Evolutionary conservation across 1,140 invertebrate genomes (phyloP).

Genomic region (Heliconius eleuchia): DNA sequence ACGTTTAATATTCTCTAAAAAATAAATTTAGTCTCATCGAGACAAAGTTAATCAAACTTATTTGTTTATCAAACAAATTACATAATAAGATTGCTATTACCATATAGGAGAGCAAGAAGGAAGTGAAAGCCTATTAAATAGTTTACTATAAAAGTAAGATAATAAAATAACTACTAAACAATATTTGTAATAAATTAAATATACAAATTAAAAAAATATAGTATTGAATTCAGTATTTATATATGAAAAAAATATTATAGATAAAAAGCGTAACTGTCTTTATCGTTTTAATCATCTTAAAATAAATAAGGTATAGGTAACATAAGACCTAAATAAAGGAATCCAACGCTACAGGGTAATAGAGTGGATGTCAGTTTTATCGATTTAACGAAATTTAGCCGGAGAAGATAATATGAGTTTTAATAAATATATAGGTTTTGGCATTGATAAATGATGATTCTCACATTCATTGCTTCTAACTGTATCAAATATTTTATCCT

Average conservation of each 20-base stretch:
- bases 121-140: slow-evolving; percentile 7
- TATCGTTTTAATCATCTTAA: too few species aligned
- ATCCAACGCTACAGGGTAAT: background rate
- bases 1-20: background rate
- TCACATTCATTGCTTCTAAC: too few species aligned
- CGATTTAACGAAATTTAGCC: too few species aligned
- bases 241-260: too few species aligned
- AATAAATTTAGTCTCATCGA: background rate
- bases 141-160: background rate
- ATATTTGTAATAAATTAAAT: background rate
- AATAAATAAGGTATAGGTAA: too few species aligned
- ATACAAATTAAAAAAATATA: background rate
- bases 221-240: background rate
- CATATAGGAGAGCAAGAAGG: background rate
- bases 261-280: too few species aligned
- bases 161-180: background rate
- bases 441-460: too few species aligned
- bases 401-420: too few species aligned
- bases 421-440: too few species aligned
- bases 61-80: background rate
- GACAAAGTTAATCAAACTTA: background rate
- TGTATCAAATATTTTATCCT: too few species aligned
- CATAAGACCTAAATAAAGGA: background rate
- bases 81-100: slow-evolving; percentile 2
- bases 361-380: too few species aligned